Evolutionary conservation across 37 sponge, comb jelly and placozoan species (phyloP).

Genomic region (Tethya wilhelma): DNA sequence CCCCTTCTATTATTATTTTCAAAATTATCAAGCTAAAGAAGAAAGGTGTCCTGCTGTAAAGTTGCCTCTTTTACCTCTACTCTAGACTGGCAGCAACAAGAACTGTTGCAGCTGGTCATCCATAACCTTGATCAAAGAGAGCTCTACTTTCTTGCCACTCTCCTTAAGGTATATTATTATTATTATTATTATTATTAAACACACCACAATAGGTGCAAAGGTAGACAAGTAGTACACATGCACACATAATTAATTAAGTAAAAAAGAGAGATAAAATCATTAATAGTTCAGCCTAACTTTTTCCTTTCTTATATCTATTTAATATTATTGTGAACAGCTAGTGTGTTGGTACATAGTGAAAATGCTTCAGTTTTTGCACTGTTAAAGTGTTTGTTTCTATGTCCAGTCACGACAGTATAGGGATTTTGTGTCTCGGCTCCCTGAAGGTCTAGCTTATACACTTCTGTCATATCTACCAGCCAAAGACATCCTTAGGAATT

Average conservation of each 20-base stretch:
- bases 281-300: neutral
- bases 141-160: slow-evolving; percentile 46
- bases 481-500: slow-evolving; percentile 50
- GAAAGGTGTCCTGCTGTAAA: neutral
- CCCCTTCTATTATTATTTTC: too few species aligned
- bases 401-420: slow-evolving; percentile 46
- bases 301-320: too few species aligned
- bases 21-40: neutral
- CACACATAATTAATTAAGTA: too few species aligned
- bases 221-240: too few species aligned
- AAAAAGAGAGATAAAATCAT: too few species aligned
- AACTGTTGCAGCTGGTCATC: slow-evolving; percentile 62
- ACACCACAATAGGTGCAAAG: neutral
- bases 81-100: slow-evolving; percentile 77
- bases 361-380: neutral
- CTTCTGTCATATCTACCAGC: slow-evolving; percentile 46
- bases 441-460: slow-evolving; percentile 20
- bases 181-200: neutral
- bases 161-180: slow-evolving; percentile 61
- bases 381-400: neutral
- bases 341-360: neutral
- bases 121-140: slow-evolving; percentile 48
- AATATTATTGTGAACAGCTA: neutral
- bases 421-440: slow-evolving; percentile 50
- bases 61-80: neutral